Evolutionary conservation across 2,888 invertebrate species (phyloP).

Genomic region (Acleris sparsana): DNA sequence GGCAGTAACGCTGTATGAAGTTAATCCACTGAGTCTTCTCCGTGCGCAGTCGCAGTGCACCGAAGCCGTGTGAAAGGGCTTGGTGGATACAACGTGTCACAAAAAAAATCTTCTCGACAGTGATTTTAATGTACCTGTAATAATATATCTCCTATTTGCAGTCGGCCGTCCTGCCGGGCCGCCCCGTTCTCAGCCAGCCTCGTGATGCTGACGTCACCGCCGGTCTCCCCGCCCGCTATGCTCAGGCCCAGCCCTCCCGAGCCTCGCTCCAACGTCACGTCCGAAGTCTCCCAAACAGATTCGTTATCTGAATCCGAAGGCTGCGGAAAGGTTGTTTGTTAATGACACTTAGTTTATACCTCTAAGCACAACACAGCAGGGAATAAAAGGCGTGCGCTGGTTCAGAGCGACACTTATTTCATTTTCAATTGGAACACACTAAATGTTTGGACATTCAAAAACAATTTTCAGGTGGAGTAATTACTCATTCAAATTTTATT

Average conservation of each 20-base stretch:
- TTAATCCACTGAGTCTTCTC: too few relatives aligned
- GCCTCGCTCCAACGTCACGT: slow-evolving; percentile 94
- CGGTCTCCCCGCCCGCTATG: slow-evolving; percentile 98
- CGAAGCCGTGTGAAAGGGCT: too few relatives aligned
- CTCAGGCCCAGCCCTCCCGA: slow-evolving; percentile 97
- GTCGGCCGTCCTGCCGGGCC: slow-evolving; percentile 92
- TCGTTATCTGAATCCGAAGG: slow-evolving; percentile 79
- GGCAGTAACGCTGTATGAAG: too few relatives aligned
- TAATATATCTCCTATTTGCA: slow-evolving; percentile 97
- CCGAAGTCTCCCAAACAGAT: slow-evolving; percentile 95
- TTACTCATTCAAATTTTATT: too few relatives aligned
- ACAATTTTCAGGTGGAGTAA: too few relatives aligned
- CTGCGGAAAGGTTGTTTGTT: slow-evolving; percentile 47
- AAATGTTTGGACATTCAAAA: too few relatives aligned
- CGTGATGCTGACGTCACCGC: slow-evolving; percentile 98
- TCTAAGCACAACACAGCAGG: not conserved
- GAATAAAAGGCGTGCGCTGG: not conserved
- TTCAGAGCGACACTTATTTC: too few relatives aligned
- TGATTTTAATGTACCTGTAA: slow-evolving; percentile 79
- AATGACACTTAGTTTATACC: not conserved
- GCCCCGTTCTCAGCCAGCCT: slow-evolving; percentile 97
- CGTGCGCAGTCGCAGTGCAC: too few relatives aligned
- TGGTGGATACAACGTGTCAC: too few relatives aligned
- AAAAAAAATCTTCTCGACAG: too few relatives aligned
- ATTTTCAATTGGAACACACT: too few relatives aligned